Evolutionary conservation across 2,797 vertebrate species (phyloP), one percentile per base, ranked within the genome.

Genomic region (Hemitrygon akajei): DNA sequence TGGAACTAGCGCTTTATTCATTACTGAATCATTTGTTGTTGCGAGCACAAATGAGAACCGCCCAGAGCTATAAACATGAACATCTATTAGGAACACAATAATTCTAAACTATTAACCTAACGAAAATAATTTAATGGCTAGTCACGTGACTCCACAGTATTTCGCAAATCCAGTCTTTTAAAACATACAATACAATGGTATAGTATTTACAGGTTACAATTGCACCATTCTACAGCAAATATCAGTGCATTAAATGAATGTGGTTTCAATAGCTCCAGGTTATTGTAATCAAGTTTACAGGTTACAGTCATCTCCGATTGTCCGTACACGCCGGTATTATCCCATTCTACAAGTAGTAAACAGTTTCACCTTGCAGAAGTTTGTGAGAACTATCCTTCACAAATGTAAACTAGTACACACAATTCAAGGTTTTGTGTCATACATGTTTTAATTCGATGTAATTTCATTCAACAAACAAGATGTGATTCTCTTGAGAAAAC

Each of bases 191-290:
- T 91, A 20, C 18, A 63, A 73, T 91, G 4, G 89, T 91, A 73
- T 12, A 93, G 6, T 93, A 93, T 93, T 93, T 93, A 93, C 91
- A 93, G 91, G 7, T 93, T 76, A 76, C 71, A 58, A 71, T 93
- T 75, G 66, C 71, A 27, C 2, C 47, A 0, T 76, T 16, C 22
- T 25, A 30, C 25, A 93, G 37, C 18, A 76, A 75, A 76, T 47
- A 58, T 27, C 91, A 93, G 71, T n/a, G 91, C 91, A 91, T 91
- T 56, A 30, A 71, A 73, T 75, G 91, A 40, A 56, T 76, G 30
- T 75, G 12, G 60, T 75, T 63, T 87, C 58, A 87, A 6, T 91
- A 27, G 66, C 40, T 73, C 37, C 16, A 47, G 22, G 25, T 40
- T 66, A 34, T 25, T 91, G 22, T 91, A 11, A 22, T 56, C 34